Percentiles rank a stretch among this genome's conserved stretches.
phyloP scores from a whole-genome alignment of 2,888 invertebrate genomes.

The Smittia sp. region DNA sequence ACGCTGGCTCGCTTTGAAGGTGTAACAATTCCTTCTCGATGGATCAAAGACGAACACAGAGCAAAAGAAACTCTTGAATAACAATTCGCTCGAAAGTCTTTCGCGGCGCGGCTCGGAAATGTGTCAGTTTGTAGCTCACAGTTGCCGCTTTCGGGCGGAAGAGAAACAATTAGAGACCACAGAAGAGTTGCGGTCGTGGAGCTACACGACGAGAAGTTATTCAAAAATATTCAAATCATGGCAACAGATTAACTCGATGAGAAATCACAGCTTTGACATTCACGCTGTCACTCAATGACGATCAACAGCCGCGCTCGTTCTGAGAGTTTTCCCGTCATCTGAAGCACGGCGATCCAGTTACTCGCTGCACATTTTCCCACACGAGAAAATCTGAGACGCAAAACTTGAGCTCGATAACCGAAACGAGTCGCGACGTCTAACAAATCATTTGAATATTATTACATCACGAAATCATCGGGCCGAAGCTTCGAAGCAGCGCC shows the following conservation, averaged over 20 bases:
- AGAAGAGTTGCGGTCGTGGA: neutral
- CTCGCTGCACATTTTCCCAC: too few relatives aligned
- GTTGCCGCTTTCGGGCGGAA: neutral
- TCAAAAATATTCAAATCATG: too few relatives aligned
- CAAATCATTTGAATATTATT: conserved; percentile 9
- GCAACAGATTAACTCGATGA: too few relatives aligned
- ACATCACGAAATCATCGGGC: neutral
- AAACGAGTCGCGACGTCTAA: too few relatives aligned
- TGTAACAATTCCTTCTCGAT: neutral
- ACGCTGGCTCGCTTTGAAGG: neutral
- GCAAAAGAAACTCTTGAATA: neutral
- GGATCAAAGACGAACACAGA: neutral
- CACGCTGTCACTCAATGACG: too few relatives aligned
- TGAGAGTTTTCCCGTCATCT: too few relatives aligned
- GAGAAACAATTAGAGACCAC: neutral
- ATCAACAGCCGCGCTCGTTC: too few relatives aligned
- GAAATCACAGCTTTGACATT: too few relatives aligned
- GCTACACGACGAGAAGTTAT: too few relatives aligned
- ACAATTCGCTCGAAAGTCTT: neutral
- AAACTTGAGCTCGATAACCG: too few relatives aligned
- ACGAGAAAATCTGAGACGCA: too few relatives aligned
- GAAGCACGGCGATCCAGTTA: too few relatives aligned
- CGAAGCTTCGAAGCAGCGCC: neutral
- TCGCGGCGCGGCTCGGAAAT: neutral
- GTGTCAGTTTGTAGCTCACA: neutral